Conservation (phyloP, 2,113 vertebrate genomes). For the Spea bombifrons region DNA sequence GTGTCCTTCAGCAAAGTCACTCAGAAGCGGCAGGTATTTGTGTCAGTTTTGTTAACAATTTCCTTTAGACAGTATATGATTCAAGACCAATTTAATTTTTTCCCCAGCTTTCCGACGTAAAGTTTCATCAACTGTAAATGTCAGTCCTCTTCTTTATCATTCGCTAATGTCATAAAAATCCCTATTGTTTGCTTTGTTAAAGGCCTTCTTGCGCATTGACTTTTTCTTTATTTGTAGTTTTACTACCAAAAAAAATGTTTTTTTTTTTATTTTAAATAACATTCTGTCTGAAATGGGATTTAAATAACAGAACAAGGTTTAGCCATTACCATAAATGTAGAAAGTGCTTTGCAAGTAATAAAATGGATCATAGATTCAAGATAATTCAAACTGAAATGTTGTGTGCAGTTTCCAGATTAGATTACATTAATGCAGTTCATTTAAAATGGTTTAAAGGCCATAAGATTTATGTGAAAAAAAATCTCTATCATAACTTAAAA, state of each 20-base stretch:
- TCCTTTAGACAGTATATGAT: conserved; percentile 34
- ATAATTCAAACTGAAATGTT: conserved; percentile 84
- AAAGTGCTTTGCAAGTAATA: conserved; percentile 78
- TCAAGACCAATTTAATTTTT: conserved; percentile 59
- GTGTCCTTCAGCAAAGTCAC: conserved; percentile 40
- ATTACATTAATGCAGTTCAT: conserved; percentile 79
- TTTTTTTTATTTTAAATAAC: conserved; percentile 62
- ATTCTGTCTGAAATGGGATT: conserved; percentile 72
- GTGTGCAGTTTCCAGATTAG: conserved; percentile 79
- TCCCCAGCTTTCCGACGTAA: conserved; percentile 73
- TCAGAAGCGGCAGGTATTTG: conserved; percentile 28
- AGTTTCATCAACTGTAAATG: conserved; percentile 82
- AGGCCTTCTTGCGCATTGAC: conserved; percentile 71
- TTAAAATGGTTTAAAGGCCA: conserved; percentile 81
- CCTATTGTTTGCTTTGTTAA: conserved; percentile 77
- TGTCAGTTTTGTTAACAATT: conserved; percentile 36
- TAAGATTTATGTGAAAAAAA: conserved; percentile 74
- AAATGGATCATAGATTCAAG: conserved; percentile 80
- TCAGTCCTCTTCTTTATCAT: conserved; percentile 79
- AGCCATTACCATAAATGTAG: conserved; percentile 76
- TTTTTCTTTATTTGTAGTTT: conserved; percentile 77
- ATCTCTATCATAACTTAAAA: conserved; percentile 79
- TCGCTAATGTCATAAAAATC: conserved; percentile 79
- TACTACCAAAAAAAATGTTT: conserved; percentile 67
- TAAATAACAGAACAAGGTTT: conserved; percentile 77